Base-by-base conservation (phyloP, 2,113 vertebrate genomes). In the Serinus canaria region DNA sequence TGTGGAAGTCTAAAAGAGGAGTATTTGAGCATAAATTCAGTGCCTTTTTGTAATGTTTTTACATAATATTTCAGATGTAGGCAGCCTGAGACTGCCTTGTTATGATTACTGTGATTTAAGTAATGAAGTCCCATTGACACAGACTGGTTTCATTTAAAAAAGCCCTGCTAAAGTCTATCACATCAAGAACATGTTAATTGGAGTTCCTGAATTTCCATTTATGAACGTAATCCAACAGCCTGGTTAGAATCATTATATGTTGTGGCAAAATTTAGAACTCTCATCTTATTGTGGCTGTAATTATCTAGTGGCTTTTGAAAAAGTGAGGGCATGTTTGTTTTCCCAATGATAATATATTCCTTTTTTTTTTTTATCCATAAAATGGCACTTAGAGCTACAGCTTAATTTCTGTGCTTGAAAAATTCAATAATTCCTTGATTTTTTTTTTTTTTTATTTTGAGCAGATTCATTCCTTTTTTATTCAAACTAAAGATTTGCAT, bases 191-290 rank as follows among this genome's bases (percentile, higher is more conserved):
- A 91, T 72, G 89, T 91, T 92, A 92, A 92, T 68, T 94, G 22
- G n/a, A 94, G 77, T 68, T 90, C 43, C 58, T 68, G 58, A 60
- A 82, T 93, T 92, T 90, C 73, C 77, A 62, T 94, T 94, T 92
- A 59, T 9, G n/a, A 86, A 92, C 13, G 31, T 64, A 86, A 64
- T 55, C 33, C 47, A 75, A 6, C 35, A 44, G 60, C 44, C 50
- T 91, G 73, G 52, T 43, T 87, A 89, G 80, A 87, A 55, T 52
- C 37, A 63, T 86, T 90, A 12, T 33, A 53, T 67, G 47, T 59
- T 86, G 52, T 89, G 46, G 68, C 33, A 77, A 78, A 90, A 90
- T 70, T 83, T 89, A 70, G 86, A 81, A 28, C 77, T 68, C 53
- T 91, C 78, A 50, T 92, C 62, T 73, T 81, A 44, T 20, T 87